Conservation (phyloP, 2,113 vertebrate species). For the Alligator sinensis region DNA sequence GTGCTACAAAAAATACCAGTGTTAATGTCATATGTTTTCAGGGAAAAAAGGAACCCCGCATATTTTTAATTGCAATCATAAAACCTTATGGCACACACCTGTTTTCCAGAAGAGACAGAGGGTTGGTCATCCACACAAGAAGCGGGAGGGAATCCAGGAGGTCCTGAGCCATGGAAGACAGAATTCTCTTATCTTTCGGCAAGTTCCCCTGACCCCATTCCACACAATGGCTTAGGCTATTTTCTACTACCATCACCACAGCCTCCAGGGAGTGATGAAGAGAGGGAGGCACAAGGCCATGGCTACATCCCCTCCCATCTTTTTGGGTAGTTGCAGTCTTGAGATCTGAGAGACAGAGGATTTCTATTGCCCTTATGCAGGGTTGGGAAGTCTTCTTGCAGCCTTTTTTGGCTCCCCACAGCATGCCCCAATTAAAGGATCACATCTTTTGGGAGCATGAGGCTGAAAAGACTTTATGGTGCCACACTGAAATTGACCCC, state of each 20-base stretch:
- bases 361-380: background rate
- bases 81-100: conserved; percentile 22
- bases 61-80: conserved; percentile 59
- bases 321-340: conserved; percentile 22
- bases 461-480: background rate
- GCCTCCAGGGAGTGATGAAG: background rate
- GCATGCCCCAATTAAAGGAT: background rate
- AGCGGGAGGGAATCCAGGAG: background rate
- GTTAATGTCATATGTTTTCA: conserved; percentile 22
- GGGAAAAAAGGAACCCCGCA: conserved; percentile 31
- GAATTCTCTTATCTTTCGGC: background rate
- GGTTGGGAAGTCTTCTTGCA: background rate
- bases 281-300: background rate
- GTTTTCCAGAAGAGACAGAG: background rate
- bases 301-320: background rate
- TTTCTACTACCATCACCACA: background rate
- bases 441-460: background rate
- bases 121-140: background rate
- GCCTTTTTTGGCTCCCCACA: background rate
- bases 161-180: background rate
- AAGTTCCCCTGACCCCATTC: background rate
- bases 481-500: background rate
- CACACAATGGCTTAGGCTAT: too few relatives aligned
- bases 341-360: background rate
- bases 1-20: conserved; percentile 43